Evolutionary conservation across 2,797 vertebrate genomes (phyloP).

Genomic region (Stomatorhinus walkeri): DNA sequence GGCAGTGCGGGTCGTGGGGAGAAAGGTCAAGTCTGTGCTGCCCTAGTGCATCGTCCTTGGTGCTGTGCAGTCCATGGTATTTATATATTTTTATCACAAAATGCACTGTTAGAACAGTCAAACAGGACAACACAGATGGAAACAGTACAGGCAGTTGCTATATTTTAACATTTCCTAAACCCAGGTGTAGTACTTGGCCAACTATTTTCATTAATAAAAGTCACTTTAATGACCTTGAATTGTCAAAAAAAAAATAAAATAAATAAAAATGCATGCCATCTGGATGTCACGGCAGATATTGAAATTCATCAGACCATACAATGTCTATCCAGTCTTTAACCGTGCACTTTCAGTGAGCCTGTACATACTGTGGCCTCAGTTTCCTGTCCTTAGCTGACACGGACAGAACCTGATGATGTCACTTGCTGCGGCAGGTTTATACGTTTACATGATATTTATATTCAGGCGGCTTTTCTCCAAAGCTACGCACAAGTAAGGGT

Average conservation of each 20-base stretch:
- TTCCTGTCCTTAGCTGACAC: neutral
- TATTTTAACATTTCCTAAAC: neutral
- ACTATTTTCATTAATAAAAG: neutral
- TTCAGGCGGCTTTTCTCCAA: neutral
- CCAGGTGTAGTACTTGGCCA: neutral
- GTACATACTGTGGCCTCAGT: neutral
- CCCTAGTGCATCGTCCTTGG: neutral
- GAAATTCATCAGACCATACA: neutral
- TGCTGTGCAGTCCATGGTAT: neutral
- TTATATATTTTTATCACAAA: neutral
- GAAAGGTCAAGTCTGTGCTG: neutral
- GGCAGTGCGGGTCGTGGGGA: neutral
- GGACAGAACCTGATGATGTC: neutral
- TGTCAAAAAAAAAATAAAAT: neutral
- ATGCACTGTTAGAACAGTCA: neutral
- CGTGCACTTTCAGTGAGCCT: neutral
- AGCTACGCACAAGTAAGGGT: neutral
- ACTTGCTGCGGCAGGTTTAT: neutral
- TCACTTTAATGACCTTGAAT: neutral
- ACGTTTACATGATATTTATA: neutral
- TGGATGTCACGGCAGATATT: neutral
- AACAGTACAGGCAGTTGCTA: neutral
- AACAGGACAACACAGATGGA: neutral
- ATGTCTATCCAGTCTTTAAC: neutral
- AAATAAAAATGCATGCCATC: neutral